Base-by-base conservation (phyloP, 2,888 invertebrate genomes). In the Eristalinus aeneus region DNA sequence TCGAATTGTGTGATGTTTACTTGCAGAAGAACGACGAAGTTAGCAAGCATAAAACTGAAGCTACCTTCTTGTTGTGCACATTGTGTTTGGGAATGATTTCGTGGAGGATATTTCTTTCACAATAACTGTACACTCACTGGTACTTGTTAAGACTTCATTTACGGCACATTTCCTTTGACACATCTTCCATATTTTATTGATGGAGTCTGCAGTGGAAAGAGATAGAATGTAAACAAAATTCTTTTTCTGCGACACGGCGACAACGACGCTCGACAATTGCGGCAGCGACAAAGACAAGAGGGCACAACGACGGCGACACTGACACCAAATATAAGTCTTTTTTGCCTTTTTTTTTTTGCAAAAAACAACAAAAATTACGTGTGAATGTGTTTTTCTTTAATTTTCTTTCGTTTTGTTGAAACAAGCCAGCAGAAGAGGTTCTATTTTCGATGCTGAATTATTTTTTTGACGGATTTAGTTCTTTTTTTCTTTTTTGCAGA, bases 41-140 rank as follows among this genome's bases (percentile, higher is more conserved):
- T 27, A 5, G 27, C 2, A 27, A 5, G 27, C 2, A 27, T 27
- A 27, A 16, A n/a, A 3, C 5, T 3, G 39, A n/a, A 46, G 74
- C 68, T 74, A 60, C 58, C 32, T 77, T 36, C 34, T 68, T 36
- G 32, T 64, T 31, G n/a, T 79, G 36, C 22, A n/a, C n/a, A n/a
- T n/a, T n/a, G n/a, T 16, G n/a, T 75, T 67, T 60, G 75, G 84
- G 84, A 84, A 84, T 84, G 84, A 80, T 84, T 67, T 75, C 71
- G 71, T 0, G 23, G 27, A 27, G 27, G 27, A 27, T 53, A 69
- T 63, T 32, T n/a, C 22, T 46, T 1, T 23, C 20, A 1, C 12
- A 72, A 34, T 34, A 68, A n/a, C 46, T 46, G 8, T 68, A 53
- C 16, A 23, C 34, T 34, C 71, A 67, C 32, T 12, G 46, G 46